A percentile compares a stretch with the other conserved stretches of the same genome.
phyloP scores from a whole-genome alignment of 2,888 invertebrate species.

The Synanthedon formicaeformis region DNA sequence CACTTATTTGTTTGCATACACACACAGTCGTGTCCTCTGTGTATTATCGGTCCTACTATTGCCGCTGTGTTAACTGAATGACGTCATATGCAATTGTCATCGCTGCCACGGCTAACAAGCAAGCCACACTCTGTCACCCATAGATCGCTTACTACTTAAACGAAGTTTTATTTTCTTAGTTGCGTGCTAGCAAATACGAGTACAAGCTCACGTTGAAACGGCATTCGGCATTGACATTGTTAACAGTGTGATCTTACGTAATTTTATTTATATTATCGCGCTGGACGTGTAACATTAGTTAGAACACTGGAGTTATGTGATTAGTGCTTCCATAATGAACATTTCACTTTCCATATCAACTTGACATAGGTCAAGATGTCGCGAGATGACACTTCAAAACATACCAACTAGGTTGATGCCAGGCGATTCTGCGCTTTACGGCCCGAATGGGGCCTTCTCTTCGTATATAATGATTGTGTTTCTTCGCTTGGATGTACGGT shows the following conservation, averaged over 20 bases:
- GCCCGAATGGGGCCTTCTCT: not conserved
- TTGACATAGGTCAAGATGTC: constrained; percentile 40
- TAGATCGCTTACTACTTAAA: constrained; percentile 12
- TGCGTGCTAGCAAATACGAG: not conserved
- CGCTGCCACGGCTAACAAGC: constrained; percentile 63
- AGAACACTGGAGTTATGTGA: not conserved
- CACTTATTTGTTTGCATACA: constrained; percentile 29
- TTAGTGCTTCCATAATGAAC: not conserved
- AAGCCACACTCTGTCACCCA: constrained; percentile 44
- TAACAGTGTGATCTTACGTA: constrained; percentile 7
- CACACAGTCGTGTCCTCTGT: constrained; percentile 26
- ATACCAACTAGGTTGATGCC: constrained; percentile 23
- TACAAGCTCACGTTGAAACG: not conserved
- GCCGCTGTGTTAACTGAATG: constrained; percentile 27
- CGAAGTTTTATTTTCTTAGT: not conserved
- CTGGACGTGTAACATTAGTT: no score
- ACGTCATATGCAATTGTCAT: constrained; percentile 65
- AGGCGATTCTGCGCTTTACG: constrained; percentile 23
- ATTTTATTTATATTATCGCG: no score
- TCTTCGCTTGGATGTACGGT: constrained; percentile 13
- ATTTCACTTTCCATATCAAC: constrained; percentile 48
- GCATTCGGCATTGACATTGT: constrained; percentile 25
- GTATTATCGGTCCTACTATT: constrained; percentile 31
- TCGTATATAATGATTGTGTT: not conserved
- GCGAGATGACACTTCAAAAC: constrained; percentile 22